phyloP scores from a whole-genome alignment of 2,797 vertebrate genomes.

The Nasua narica region DNA sequence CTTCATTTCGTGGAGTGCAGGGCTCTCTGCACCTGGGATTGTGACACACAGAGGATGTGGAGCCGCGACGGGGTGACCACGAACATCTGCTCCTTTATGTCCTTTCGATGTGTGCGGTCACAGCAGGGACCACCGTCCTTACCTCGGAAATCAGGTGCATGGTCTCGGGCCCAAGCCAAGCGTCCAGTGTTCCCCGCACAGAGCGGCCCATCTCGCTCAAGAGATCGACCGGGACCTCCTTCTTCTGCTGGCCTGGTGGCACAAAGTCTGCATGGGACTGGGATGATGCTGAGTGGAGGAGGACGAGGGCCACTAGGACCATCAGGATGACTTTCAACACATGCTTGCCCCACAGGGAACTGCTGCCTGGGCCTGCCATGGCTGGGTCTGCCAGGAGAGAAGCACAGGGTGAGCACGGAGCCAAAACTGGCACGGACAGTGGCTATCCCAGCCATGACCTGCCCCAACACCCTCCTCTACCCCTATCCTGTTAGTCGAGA shows the following conservation, averaged over 20 bases:
- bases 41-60: background rate
- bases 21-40: background rate
- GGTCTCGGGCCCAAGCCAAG: conserved; percentile 74
- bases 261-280: conserved; percentile 52
- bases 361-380: conserved; percentile 31
- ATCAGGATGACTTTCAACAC: background rate
- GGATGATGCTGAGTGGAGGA: background rate
- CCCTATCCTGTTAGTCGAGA: background rate
- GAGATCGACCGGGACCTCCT: conserved; percentile 55
- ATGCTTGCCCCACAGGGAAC: background rate
- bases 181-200: conserved; percentile 59
- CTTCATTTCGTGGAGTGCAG: background rate
- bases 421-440: background rate
- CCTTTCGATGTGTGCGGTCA: fast-evolving
- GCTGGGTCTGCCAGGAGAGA: conserved; percentile 24
- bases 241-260: conserved; percentile 48
- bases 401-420: background rate
- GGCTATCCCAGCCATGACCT: background rate
- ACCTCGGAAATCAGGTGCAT: conserved; percentile 75
- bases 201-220: conserved; percentile 68
- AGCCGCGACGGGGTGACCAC: background rate
- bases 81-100: background rate
- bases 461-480: background rate
- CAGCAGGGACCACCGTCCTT: background rate
- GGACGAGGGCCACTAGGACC: background rate